A percentile compares a stretch with the other conserved stretches of the same genome.
Evolutionary conservation across 2,797 vertebrate genomes (phyloP).

Genomic region (Buphagus erythrorhynchus): DNA sequence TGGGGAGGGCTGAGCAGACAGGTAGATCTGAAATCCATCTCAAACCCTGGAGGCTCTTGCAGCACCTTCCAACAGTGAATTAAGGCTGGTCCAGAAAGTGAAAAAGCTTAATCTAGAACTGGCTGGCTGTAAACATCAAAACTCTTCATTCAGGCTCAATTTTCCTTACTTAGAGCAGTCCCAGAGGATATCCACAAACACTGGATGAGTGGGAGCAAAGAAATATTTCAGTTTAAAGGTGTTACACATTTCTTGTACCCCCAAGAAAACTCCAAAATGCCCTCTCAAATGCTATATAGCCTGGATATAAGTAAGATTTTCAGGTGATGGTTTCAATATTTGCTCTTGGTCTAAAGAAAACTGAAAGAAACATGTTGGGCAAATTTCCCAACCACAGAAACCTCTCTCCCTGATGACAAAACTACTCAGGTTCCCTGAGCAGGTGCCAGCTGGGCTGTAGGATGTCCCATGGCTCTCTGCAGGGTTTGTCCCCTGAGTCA

Average conservation of each 20-base stretch:
- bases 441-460: background rate
- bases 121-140: background rate
- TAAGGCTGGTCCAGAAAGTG: background rate
- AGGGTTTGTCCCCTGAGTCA: background rate
- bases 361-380: background rate
- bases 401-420: background rate
- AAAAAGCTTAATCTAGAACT: background rate
- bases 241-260: background rate
- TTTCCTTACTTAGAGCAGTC: background rate
- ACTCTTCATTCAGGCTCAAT: background rate
- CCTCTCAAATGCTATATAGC: background rate
- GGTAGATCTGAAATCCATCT: background rate
- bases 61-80: background rate
- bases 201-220: background rate
- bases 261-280: background rate
- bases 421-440: background rate
- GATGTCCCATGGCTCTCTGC: background rate
- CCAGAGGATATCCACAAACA: background rate
- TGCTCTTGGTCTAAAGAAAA: background rate
- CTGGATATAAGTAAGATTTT: background rate
- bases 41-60: background rate
- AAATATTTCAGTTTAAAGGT: background rate
- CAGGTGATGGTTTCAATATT: background rate
- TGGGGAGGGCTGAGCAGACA: background rate
- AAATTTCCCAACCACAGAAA: background rate